phyloP scores from a whole-genome alignment of 2,888 invertebrate genomes.

The Noctua pronuba region DNA sequence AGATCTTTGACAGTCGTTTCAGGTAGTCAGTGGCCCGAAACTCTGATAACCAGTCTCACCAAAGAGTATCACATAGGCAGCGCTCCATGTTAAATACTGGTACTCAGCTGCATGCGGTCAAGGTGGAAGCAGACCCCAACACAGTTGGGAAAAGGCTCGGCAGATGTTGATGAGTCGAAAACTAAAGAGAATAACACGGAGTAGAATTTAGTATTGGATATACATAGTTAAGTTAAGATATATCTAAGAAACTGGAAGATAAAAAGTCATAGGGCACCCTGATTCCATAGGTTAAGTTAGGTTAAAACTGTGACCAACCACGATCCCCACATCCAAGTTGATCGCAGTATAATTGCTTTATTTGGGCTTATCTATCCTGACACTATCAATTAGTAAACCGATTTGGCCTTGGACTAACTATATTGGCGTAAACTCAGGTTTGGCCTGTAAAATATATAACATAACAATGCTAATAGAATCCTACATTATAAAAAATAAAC shows the following conservation, averaged over 20 bases:
- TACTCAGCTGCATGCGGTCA: not conserved
- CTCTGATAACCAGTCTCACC: too few species aligned
- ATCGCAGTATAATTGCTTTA: too few species aligned
- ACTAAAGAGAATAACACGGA: not conserved
- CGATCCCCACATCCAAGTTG: too few species aligned
- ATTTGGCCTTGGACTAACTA: not conserved
- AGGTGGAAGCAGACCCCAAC: too few species aligned
- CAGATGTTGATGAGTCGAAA: not conserved
- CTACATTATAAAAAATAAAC: not conserved
- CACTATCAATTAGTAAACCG: not conserved
- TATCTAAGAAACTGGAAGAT: not conserved
- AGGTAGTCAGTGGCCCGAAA: too few species aligned
- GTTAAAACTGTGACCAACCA: too few species aligned
- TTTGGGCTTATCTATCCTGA: too few species aligned
- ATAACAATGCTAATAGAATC: not conserved
- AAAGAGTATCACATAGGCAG: too few species aligned
- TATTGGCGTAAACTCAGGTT: not conserved
- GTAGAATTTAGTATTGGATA: not conserved
- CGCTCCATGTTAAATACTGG: too few species aligned
- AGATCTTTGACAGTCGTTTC: too few species aligned
- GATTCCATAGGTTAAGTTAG: not conserved
- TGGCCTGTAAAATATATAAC: not conserved
- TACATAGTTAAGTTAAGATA: too few species aligned
- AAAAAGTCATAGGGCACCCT: not conserved
- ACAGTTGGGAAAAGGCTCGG: too few species aligned